A percentile compares a stretch with the other conserved stretches of the same genome.
These are phyloP conservation scores for Turritopsis dohrnii DNA, from an alignment of 30 jellyfish, hydroid and myxozoan species.

Conservation along the genomic window DNA sequence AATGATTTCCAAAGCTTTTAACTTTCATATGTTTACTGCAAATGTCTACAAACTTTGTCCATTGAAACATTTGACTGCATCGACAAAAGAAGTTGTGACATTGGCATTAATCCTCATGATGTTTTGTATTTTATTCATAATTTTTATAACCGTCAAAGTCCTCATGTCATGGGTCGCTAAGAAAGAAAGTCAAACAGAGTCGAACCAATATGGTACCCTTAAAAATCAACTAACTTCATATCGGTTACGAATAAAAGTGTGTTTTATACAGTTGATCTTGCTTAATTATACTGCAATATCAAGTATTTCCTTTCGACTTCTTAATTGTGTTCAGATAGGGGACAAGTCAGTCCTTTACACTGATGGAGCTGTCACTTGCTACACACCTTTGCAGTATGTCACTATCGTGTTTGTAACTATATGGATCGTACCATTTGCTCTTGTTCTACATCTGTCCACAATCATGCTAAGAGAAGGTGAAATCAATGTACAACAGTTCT, in stretches of 20 bases:
- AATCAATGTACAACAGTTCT: background rate
- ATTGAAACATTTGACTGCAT: background rate
- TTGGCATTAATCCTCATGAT: background rate
- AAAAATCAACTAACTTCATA: background rate
- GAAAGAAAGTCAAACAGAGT: background rate
- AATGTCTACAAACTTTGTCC: background rate
- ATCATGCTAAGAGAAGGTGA: background rate
- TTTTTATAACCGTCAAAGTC: background rate
- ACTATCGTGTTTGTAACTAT: background rate
- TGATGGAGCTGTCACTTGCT: background rate
- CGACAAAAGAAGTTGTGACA: background rate
- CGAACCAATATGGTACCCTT: background rate
- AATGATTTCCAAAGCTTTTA: background rate
- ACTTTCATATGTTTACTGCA: background rate
- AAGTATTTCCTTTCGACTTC: background rate
- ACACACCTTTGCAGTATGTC: background rate
- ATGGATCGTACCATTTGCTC: background rate
- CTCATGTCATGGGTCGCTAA: background rate
- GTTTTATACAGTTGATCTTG: background rate
- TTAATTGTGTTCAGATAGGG: background rate
- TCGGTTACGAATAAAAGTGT: background rate
- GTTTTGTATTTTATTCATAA: background rate
- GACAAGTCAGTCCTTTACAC: background rate
- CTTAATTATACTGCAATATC: background rate
- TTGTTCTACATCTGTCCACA: background rate